Percentiles rank a stretch among this genome's conserved stretches.
These are phyloP conservation scores for Keiferia lycopersicella DNA, from an alignment of 2,888 invertebrate genomes.

Conservation along the genomic window DNA sequence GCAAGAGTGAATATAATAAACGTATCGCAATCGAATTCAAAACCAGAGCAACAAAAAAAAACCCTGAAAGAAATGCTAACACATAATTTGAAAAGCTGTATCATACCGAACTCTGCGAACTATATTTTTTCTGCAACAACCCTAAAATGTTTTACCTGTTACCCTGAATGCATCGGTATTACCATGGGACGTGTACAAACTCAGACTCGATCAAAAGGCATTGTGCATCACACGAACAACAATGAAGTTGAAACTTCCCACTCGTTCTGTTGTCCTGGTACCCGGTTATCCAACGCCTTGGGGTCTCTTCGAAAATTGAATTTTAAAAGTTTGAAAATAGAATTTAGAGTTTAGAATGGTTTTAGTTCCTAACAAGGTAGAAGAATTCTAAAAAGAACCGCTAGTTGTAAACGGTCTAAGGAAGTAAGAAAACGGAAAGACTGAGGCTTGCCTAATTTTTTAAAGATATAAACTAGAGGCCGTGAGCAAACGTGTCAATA, in stretches of 20 bases:
- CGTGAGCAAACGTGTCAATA: constrained; percentile 11
- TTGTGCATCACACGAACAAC: constrained; percentile 31
- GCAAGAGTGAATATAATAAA: too few relatives aligned
- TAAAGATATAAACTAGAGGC: background rate
- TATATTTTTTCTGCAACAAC: background rate
- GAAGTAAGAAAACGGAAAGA: background rate
- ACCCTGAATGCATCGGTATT: background rate
- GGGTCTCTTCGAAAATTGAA: constrained; percentile 12
- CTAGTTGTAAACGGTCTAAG: background rate
- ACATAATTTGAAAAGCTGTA: too few relatives aligned
- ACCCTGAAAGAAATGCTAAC: too few relatives aligned
- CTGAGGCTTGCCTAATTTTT: background rate
- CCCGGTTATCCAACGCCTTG: constrained; percentile 16
- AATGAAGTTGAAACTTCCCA: constrained; percentile 17
- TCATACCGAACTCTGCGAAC: too few relatives aligned
- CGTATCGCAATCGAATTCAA: too few relatives aligned
- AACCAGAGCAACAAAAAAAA: too few relatives aligned
- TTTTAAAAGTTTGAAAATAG: constrained; percentile 14
- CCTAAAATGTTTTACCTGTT: constrained; percentile 18
- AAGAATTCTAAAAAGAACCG: background rate
- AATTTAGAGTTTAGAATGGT: constrained; percentile 12
- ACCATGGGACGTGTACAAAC: constrained; percentile 15
- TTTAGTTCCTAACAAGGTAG: constrained; percentile 5
- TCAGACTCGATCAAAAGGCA: constrained; percentile 32
- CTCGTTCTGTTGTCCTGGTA: constrained; percentile 17